Evolutionary conservation across 2,113 vertebrate genomes (phyloP), one percentile per base, ranked within the genome.

Genomic region (Zosterops hypoxanthus): DNA sequence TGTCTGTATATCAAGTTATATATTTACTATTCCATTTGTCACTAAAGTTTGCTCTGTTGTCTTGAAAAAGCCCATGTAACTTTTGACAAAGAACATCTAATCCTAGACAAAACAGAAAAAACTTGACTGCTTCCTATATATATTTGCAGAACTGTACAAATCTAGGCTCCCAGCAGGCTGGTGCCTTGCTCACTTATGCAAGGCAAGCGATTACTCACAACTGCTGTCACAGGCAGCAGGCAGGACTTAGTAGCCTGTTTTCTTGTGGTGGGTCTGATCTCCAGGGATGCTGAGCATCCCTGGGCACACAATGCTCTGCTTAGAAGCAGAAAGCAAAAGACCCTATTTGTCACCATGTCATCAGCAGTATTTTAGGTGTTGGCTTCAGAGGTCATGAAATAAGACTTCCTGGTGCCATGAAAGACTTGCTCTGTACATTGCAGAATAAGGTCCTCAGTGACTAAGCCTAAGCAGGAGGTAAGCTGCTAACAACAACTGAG

Each of bases 1-100:
- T 87, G 33, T 64, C 65, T 84, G 31, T 82, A 61, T 82, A 91
- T 84, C 36, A 71, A 33, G 12, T 73, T 75, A 71, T n/a, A 82
- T 90, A 86, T 90, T 95, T 92, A 86, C 46, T 68, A 86, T 93
- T 92, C 80, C 78, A 61, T 93, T 93, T 93, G 21, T 90, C 92
- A 44, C 78, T 86, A 24, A 70, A 95, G 75, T 66, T 96, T 83
- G 78, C 85, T 82, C 82, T 46, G 41, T 92, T 89, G 76, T 80
- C 91, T 82, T 77, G 44, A 59, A 89, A 92, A 95, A 92, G 55
- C 9, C 90, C 26, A 16, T 39, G 53, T 77, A 92, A 95, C 79
- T 82, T 93, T 81, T 75, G 52, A 77, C 52, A 93, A 87, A 72
- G 82, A 92, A 77, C 76, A 88, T 53, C 61, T 93, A 95, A 88